These are phyloP conservation scores for Cinclus mexicanus DNA, from an alignment of 2,113 vertebrate species.

Conservation along the genomic window DNA sequence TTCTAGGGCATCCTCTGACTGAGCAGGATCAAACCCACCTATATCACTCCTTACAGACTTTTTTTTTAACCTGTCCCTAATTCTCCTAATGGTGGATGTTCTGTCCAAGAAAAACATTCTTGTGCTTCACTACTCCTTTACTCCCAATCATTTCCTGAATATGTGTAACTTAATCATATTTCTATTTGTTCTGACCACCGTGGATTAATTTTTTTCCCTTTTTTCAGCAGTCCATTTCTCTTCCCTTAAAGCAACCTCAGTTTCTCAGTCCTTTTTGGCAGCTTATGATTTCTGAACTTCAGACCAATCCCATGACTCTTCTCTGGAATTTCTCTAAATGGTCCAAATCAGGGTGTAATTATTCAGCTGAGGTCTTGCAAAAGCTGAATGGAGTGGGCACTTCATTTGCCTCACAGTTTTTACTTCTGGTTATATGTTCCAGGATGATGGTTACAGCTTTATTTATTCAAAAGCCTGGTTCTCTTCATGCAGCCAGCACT, in stretches of 20 bases:
- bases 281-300: constrained; percentile 14
- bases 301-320: constrained; percentile 5
- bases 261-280: constrained; percentile 27
- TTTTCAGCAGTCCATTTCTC: constrained; percentile 43
- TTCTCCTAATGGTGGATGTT: background rate
- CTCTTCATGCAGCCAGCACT: background rate
- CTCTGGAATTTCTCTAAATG: constrained; percentile 36
- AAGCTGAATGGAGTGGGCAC: constrained; percentile 32
- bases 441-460: background rate
- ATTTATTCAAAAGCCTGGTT: background rate
- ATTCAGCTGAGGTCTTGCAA: constrained; percentile 22
- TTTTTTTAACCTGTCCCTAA: background rate
- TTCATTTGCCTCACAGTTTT: background rate
- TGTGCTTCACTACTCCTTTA: background rate
- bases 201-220: constrained; percentile 15
- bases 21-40: background rate
- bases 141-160: background rate
- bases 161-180: constrained; percentile 4
- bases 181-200: constrained; percentile 24
- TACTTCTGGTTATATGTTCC: background rate
- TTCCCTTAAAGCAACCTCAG: background rate
- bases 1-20: background rate
- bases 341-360: background rate
- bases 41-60: background rate
- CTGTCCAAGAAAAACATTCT: constrained; percentile 29